Conservation (phyloP, 2,888 invertebrate species). For the Eristalis intricaria region DNA sequence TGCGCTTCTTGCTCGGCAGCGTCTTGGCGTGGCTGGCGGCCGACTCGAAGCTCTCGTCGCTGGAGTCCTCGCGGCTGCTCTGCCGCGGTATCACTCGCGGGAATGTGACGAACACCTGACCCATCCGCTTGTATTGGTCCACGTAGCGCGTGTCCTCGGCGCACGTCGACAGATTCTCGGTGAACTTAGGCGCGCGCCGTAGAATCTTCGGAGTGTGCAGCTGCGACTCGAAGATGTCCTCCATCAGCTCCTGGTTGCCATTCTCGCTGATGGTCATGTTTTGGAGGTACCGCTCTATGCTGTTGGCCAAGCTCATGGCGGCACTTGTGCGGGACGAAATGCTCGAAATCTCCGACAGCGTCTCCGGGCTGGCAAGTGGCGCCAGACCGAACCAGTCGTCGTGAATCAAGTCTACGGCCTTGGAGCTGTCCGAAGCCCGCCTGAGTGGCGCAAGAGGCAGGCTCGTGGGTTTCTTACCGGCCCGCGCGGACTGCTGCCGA, state of each 20-base stretch:
- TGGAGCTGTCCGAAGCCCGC: conserved; percentile 77
- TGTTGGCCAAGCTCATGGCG: conserved; percentile 81
- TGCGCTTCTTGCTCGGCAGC: conserved; percentile 65
- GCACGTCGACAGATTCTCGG: conserved; percentile 85
- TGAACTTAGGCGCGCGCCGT: conserved; percentile 86
- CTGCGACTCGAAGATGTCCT: conserved; percentile 81
- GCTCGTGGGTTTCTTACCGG: conserved; percentile 76
- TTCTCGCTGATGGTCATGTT: conserved; percentile 75
- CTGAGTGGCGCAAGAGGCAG: conserved; percentile 76
- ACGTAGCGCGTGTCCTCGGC: conserved; percentile 85
- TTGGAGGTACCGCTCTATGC: conserved; percentile 80
- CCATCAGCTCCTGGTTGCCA: conserved; percentile 76
- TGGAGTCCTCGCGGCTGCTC: conserved; percentile 78
- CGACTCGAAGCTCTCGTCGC: conserved; percentile 83
- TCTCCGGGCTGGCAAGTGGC: conserved; percentile 91
- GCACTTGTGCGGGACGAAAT: conserved; percentile 87
- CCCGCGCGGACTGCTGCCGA: conserved; percentile 77
- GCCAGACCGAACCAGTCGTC: conserved; percentile 88
- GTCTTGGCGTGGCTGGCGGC: conserved; percentile 79
- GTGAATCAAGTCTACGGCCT: conserved; percentile 83
- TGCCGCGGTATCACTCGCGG: conserved; percentile 77
- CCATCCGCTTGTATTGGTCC: conserved; percentile 83
- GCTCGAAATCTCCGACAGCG: conserved; percentile 90
- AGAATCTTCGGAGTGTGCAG: conserved; percentile 84
- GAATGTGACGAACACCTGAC: conserved; percentile 81